Base-by-base conservation (phyloP, 2,888 invertebrate genomes). In the Sinotaia quadrata region DNA sequence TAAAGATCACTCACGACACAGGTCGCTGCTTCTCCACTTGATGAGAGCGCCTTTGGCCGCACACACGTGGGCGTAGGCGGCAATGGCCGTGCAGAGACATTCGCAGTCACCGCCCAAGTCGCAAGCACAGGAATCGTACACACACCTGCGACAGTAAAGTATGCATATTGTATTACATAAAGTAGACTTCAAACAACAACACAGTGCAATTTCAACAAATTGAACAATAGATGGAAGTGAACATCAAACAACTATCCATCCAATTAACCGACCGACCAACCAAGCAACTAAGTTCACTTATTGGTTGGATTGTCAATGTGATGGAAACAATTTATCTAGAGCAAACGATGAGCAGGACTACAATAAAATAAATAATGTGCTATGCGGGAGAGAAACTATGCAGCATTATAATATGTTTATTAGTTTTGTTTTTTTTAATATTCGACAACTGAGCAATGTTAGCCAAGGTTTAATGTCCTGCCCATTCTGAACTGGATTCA, bases 31-130 rank as follows among this genome's bases (percentile, higher is more conserved):
- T 79, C 97, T 90, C 96, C 96, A 97, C 80, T 92, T 91, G 63
- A 96, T 91, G 4, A 91, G 91, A 10, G 95, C 92, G 2, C 95
- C 96, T 67, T 92, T 90, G 2, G 90, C 89, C 72, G 92, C 92
- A 83, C 97, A 97, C 72, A 93, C 93, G 79, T 94, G 92, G 47
- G 95, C 94, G 87, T 96, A 97, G 0, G 94, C 93, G 0, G 95
- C 94, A 29, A 97, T 89, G 12, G 95, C 94, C 0, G 96, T 94
- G 88, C 97, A 97, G 0, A 96, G 89, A 87, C 96, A 96, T 76
- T 93, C 94, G 87, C 95, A 95, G 82, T 97, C 96, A 0, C 93
- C 96, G 44, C 96, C 96, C 85, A 93, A 90, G 89, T 95, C 95
- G 84, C 96, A 96, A 21, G 93, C 94, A 87, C 96, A 96, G 0